phyloP scores from a whole-genome alignment of 2,888 invertebrate species.

The Sminthurinus aureus region DNA sequence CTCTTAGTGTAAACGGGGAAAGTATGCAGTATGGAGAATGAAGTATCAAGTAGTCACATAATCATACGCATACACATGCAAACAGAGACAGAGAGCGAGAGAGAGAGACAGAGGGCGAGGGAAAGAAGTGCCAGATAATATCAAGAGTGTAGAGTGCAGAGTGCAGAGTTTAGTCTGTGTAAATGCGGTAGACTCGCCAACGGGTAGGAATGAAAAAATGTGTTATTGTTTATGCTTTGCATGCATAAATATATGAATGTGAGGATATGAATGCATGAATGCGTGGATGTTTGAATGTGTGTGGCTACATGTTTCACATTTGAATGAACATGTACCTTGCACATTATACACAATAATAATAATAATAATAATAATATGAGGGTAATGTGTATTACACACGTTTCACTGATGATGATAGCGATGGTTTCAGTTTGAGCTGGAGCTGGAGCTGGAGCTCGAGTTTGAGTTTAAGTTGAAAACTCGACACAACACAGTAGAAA shows the following conservation, averaged over 20 bases:
- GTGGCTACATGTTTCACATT: too few species aligned
- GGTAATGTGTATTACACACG: too few species aligned
- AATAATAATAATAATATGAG: too few species aligned
- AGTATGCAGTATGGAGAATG: too few species aligned
- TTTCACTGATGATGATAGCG: too few species aligned
- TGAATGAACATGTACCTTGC: too few species aligned
- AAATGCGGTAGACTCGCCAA: background rate
- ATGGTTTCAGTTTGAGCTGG: too few species aligned
- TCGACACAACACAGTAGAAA: too few species aligned
- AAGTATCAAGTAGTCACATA: too few species aligned
- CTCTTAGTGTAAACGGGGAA: background rate
- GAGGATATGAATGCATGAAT: background rate
- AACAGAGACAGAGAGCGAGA: background rate
- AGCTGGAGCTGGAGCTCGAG: background rate
- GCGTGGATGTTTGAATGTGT: background rate
- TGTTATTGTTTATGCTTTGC: background rate
- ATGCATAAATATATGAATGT: background rate
- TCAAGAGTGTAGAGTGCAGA: background rate
- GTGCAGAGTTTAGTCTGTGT: background rate
- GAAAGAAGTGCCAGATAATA: slow-evolving; percentile 13
- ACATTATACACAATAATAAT: too few species aligned
- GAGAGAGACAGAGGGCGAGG: background rate
- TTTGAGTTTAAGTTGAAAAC: background rate
- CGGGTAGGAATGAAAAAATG: too few species aligned
- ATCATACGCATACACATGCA: too few species aligned